Evolutionary conservation across 2,797 vertebrate genomes (phyloP).

Genomic region (Karalla daura): DNA sequence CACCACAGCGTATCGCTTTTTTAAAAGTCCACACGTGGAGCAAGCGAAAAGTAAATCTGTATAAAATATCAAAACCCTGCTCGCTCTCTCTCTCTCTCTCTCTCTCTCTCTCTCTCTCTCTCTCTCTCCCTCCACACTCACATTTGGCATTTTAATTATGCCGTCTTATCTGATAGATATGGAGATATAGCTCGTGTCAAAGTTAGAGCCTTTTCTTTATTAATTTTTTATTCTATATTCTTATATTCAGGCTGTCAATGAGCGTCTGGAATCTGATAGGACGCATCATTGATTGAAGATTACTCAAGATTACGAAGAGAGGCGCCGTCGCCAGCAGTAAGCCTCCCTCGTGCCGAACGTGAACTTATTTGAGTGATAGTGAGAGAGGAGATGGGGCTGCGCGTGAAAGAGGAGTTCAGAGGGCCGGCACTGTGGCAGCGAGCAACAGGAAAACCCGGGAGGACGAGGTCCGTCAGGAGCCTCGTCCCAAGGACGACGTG

Average conservation of each 20-base stretch:
- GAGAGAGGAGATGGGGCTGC: slow-evolving; percentile 28
- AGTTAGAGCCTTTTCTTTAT: slow-evolving; percentile 83
- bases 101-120: slow-evolving; percentile 17
- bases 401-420: slow-evolving; percentile 17
- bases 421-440: slow-evolving; percentile 6
- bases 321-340: slow-evolving; percentile 68
- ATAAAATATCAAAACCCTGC: slow-evolving; percentile 69
- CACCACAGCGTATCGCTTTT: slow-evolving; percentile 53
- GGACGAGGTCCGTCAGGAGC: slow-evolving; percentile 15
- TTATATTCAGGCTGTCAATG: slow-evolving; percentile 82
- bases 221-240: slow-evolving; percentile 84
- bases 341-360: slow-evolving; percentile 64
- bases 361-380: slow-evolving; percentile 65
- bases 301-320: slow-evolving; percentile 72
- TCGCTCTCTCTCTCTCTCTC: too few species aligned
- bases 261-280: slow-evolving; percentile 77
- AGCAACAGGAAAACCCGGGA: slow-evolving; percentile 6
- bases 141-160: slow-evolving; percentile 87
- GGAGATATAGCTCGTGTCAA: slow-evolving; percentile 81
- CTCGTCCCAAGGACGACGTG: neutral
- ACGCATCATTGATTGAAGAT: slow-evolving; percentile 80
- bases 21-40: slow-evolving; percentile 70
- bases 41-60: slow-evolving; percentile 78
- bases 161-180: slow-evolving; percentile 84
- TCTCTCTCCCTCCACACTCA: slow-evolving; percentile 61